Conservation (phyloP, 2,888 invertebrate genomes). For the Entomobrya proxima region DNA sequence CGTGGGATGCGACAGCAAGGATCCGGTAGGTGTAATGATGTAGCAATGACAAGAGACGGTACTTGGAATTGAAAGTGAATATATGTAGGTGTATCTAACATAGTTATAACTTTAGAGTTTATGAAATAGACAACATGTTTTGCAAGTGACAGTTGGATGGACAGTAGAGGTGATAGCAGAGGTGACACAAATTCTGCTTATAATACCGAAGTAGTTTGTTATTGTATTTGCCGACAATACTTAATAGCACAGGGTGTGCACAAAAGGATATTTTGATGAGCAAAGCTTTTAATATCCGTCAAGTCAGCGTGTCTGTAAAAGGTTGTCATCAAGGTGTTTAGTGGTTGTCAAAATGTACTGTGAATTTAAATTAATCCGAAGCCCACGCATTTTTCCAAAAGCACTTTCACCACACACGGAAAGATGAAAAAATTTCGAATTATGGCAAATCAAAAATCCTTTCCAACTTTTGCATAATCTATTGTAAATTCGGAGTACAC, state of each 20-base stretch:
- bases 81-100: background rate
- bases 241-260: background rate
- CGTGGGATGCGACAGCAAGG: background rate
- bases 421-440: too few species aligned
- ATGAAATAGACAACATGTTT: background rate
- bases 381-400: too few species aligned
- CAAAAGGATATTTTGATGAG: background rate
- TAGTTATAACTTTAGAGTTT: background rate
- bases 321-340: background rate
- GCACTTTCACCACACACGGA: too few species aligned
- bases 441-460: too few species aligned
- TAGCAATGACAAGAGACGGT: background rate
- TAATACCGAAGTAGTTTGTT: background rate
- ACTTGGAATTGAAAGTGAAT: background rate
- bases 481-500: too few species aligned
- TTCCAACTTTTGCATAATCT: too few species aligned
- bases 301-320: conserved; percentile 15
- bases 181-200: background rate
- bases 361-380: too few species aligned
- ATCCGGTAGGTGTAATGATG: background rate
- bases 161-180: background rate
- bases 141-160: conserved; percentile 5
- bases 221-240: background rate
- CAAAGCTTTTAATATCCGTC: conserved; percentile 48
- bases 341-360: background rate